Percentiles rank a stretch among this genome's conserved stretches.
These are phyloP conservation scores for Etheostoma perlongum DNA, from an alignment of 2,797 vertebrate genomes.

Conservation along the genomic window DNA sequence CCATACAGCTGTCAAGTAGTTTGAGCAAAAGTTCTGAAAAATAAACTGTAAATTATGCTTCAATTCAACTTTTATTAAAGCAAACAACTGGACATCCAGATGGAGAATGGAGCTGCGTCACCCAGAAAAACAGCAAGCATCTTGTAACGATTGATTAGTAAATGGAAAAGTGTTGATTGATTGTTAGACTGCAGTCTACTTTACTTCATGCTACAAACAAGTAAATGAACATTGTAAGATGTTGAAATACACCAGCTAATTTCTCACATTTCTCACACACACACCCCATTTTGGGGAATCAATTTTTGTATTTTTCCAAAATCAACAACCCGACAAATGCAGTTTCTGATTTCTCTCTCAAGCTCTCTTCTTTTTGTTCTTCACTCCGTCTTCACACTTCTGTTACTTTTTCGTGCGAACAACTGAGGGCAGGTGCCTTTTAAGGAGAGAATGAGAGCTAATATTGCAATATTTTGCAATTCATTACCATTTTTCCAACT, in stretches of 20 bases:
- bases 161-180: not conserved
- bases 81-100: conserved; percentile 17
- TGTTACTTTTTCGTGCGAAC: not conserved
- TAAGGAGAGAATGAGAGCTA: too few relatives aligned
- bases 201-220: conserved; percentile 13
- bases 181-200: too few relatives aligned
- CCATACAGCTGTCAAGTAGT: conserved; percentile 20
- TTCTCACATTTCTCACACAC: too few relatives aligned
- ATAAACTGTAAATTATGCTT: conserved; percentile 27
- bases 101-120: not conserved
- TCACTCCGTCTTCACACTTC: not conserved
- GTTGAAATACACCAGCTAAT: not conserved
- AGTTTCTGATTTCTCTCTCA: not conserved
- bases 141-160: not conserved
- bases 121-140: not conserved
- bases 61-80: conserved; percentile 23
- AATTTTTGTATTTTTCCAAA: too few relatives aligned
- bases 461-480: too few relatives aligned
- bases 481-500: too few relatives aligned
- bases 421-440: not conserved
- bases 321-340: not conserved
- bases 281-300: too few relatives aligned
- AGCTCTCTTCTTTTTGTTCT: not conserved
- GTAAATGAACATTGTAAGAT: not conserved
- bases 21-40: conserved; percentile 28